Evolutionary conservation across 2,888 invertebrate species (phyloP).

Genomic region (Drosophila rubida): DNA sequence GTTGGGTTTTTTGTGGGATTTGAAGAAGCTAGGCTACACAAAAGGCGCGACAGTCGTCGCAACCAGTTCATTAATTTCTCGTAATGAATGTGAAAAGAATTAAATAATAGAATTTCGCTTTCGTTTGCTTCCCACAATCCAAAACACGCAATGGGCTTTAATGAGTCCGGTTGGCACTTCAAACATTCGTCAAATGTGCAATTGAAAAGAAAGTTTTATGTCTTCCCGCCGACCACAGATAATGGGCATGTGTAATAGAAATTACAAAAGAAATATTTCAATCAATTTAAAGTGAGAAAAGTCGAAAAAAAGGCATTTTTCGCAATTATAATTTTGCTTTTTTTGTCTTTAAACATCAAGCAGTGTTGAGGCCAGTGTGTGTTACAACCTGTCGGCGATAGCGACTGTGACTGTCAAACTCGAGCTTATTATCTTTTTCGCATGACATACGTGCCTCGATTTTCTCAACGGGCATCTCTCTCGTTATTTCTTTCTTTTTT

Average conservation of each 20-base stretch:
- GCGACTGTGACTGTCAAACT: conserved; percentile 24
- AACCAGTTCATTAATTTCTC: conserved; percentile 65
- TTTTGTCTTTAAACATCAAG: conserved; percentile 30
- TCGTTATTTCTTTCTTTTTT: conserved; percentile 9
- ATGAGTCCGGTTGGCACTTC: conserved; percentile 46
- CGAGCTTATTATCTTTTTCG: conserved; percentile 54
- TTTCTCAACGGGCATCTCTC: conserved; percentile 51
- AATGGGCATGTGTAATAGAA: conserved; percentile 32
- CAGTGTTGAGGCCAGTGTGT: conserved; percentile 13
- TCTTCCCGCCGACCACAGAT: conserved; percentile 17
- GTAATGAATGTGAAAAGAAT: conserved; percentile 81
- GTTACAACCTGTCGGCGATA: conserved; percentile 26
- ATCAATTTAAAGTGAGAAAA: conserved; percentile 51
- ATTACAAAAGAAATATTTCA: conserved; percentile 36
- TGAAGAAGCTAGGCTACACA: conserved; percentile 27
- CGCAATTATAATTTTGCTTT: conserved; percentile 25
- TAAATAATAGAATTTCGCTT: conserved; percentile 84
- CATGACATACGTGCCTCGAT: conserved; percentile 51
- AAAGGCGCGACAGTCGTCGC: conserved; percentile 25
- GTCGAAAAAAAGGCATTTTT: conserved; percentile 20
- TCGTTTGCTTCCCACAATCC: conserved; percentile 71
- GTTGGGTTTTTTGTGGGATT: conserved; percentile 18
- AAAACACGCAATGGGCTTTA: conserved; percentile 67
- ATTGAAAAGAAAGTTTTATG: conserved; percentile 73
- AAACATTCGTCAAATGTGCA: conserved; percentile 58